phyloP scores from a whole-genome alignment of 2,888 invertebrate species.

The Microplitis manilae region DNA sequence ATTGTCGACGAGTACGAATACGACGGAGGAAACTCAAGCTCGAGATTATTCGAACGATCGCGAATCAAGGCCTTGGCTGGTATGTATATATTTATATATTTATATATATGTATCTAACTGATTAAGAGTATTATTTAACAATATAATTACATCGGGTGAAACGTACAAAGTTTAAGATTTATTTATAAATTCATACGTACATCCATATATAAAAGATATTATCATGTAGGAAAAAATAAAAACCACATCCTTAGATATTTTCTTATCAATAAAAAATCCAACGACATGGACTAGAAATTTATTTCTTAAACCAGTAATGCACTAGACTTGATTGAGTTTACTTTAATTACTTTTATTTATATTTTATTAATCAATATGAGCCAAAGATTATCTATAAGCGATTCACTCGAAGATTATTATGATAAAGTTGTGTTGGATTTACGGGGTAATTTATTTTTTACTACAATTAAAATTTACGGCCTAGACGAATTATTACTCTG shows the following conservation, averaged over 20 bases:
- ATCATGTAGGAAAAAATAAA: background rate
- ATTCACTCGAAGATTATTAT: slow-evolving; percentile 74
- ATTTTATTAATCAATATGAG: slow-evolving; percentile 30
- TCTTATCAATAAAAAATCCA: background rate
- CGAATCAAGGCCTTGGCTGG: slow-evolving; percentile 99
- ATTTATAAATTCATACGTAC: slow-evolving; percentile 10
- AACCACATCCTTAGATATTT: slow-evolving; percentile 50
- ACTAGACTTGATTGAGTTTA: background rate
- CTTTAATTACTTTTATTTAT: slow-evolving; percentile 28
- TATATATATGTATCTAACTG: background rate
- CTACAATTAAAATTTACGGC: background rate
- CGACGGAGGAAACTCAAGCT: slow-evolving; percentile 99
- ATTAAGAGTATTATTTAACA: slow-evolving; percentile 23
- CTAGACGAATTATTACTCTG: background rate
- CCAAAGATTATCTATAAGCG: slow-evolving; percentile 41
- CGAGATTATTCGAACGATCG: slow-evolving; percentile 98
- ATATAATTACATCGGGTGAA: slow-evolving; percentile 25
- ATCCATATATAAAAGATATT: background rate
- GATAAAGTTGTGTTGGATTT: slow-evolving; percentile 76
- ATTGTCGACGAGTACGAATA: slow-evolving; percentile 98
- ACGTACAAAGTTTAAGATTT: slow-evolving; percentile 16
- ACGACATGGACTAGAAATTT: background rate
- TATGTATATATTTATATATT: slow-evolving; percentile 69
- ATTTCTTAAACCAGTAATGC: background rate
- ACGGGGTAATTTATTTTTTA: slow-evolving; percentile 71